A percentile compares a stretch with the other conserved stretches of the same genome.
These are phyloP conservation scores for Ctenomys sociabilis DNA, from an alignment of 2,113 vertebrate species.

Conservation along the genomic window DNA sequence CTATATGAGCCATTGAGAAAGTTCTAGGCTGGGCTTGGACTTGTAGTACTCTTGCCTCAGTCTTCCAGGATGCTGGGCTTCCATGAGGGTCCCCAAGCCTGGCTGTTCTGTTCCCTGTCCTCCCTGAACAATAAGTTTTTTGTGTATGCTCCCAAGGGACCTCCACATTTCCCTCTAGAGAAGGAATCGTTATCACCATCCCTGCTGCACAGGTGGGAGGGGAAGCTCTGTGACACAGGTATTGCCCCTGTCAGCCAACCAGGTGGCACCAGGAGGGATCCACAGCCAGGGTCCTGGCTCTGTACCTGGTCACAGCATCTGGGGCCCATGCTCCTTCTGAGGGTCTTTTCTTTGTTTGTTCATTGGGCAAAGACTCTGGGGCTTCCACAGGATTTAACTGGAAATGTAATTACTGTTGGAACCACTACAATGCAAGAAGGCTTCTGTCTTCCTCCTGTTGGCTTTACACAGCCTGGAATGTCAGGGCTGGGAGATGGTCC, in stretches of 20 bases:
- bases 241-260: neutral
- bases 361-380: slow-evolving; percentile 49
- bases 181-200: neutral
- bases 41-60: neutral
- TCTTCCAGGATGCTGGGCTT: neutral
- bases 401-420: slow-evolving; percentile 48
- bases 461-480: neutral
- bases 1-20: neutral
- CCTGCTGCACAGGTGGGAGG: neutral
- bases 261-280: neutral
- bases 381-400: slow-evolving; percentile 41
- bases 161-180: neutral
- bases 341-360: slow-evolving; percentile 31
- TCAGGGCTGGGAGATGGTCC: neutral
- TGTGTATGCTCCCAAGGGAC: neutral
- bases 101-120: neutral
- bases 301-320: accelerated
- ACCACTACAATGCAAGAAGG: neutral
- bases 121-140: neutral
- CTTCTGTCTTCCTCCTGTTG: slow-evolving; percentile 21
- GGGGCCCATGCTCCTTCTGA: neutral
- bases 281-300: neutral
- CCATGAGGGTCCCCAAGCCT: neutral
- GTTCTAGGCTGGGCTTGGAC: neutral
- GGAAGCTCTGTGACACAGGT: neutral